Evolutionary conservation across 2,113 vertebrate genomes (phyloP).

Genomic region (Leucopternis melanops): DNA sequence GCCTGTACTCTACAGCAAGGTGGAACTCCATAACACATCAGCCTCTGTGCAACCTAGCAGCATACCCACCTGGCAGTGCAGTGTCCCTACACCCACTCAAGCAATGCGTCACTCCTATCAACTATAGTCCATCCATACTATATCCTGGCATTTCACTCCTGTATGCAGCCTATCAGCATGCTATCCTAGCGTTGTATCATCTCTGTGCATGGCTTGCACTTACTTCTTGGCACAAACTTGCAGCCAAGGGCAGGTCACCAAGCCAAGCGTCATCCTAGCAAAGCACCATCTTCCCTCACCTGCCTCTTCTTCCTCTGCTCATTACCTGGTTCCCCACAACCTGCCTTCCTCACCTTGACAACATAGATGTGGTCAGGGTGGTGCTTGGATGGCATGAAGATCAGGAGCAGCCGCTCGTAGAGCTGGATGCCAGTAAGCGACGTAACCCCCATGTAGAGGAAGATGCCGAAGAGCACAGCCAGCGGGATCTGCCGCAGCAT

Average conservation of each 20-base stretch:
- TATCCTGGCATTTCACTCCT: neutral
- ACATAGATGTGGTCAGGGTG: constrained; percentile 96
- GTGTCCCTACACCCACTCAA: neutral
- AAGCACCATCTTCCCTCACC: neutral
- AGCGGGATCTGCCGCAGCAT: constrained; percentile 90
- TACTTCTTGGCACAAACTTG: neutral
- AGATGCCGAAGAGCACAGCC: constrained; percentile 96
- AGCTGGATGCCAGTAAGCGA: constrained; percentile 96
- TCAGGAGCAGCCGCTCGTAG: constrained; percentile 91
- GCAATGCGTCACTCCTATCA: neutral
- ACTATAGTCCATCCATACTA: neutral
- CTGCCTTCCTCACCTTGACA: constrained; percentile 81
- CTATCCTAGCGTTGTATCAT: neutral
- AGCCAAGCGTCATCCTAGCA: neutral
- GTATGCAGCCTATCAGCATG: neutral
- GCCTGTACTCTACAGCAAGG: neutral
- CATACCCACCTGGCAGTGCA: neutral
- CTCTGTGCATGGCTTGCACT: neutral
- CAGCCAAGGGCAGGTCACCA: neutral
- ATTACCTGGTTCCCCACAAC: neutral
- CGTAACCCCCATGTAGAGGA: constrained; percentile 97
- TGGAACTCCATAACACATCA: neutral
- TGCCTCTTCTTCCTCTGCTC: neutral
- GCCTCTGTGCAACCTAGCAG: neutral
- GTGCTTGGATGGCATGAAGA: constrained; percentile 95